Base-by-base conservation (phyloP, 2,797 vertebrate genomes). In the Thamnophis elegans region DNA sequence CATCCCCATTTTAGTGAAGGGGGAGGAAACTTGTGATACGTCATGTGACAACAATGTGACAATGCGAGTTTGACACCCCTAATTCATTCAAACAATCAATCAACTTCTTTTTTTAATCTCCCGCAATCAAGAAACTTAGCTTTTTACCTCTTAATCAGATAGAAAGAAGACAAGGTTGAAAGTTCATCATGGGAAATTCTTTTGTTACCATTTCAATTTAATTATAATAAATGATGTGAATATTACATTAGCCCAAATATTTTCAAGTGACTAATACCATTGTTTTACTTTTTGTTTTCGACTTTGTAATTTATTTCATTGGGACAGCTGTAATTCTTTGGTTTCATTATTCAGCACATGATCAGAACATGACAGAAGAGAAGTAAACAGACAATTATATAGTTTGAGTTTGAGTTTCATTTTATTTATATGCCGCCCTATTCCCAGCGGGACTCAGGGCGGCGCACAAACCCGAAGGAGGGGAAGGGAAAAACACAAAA, bases 141-240 rank as follows among this genome's bases (percentile, higher is more conserved):
- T 89, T 54, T 89, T 89, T 85, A 78, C 28, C 58, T 13, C 28
- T 55, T 89, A 53, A 18, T 62, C 54, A 65, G 78, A 92, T 32
- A 92, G 36, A 62, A 59, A 20, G n/a, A 85, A 32, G 32, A 53
- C 58, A 86, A 89, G 16, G 22, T 65, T 78, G 85, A 86, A 53
- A 92, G 89, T 85, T 54, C 36, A 26, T 47, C 88, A 86, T 11
- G 42, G 14, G 56, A 86, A 25, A 36, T 53, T 65, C 20, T 89
- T 65, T 22, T 5, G 8, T 85, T 92, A 60, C 59, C 89, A 85
- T 85, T 89, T 54, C 56, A 62, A 32, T 65, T 85, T 89, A 92
- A 92, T 85, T 92, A 53, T 82, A 89, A 89, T 20, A 65, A 89
- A 89, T 92, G 55, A 89, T 55, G 22, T n/a, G 78, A 55, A 51